A percentile compares a stretch with the other conserved stretches of the same genome.
Conservation (phyloP, 2,888 invertebrate genomes). For the Dorcus parallelipipedus region DNA sequence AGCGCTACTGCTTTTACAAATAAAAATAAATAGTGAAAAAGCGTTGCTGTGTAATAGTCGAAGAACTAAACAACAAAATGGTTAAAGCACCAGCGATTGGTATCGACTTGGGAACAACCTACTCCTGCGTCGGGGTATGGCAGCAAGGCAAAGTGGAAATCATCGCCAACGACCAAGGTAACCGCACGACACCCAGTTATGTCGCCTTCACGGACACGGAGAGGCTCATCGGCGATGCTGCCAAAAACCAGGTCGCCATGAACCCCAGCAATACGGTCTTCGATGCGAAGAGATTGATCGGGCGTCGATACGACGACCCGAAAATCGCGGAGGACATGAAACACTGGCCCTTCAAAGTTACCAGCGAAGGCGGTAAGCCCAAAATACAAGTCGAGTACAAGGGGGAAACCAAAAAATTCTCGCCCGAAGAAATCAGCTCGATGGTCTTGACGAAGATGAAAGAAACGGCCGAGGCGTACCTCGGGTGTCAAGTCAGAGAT, state of each 20-base stretch:
- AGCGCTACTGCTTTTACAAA: background rate
- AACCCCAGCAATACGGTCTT: conserved; percentile 73
- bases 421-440: conserved; percentile 69
- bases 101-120: conserved; percentile 84
- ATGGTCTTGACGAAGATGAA: conserved; percentile 61
- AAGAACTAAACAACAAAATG: conserved; percentile 34
- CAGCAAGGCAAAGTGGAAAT: conserved; percentile 81
- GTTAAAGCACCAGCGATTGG: conserved; percentile 62
- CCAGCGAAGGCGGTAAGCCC: conserved; percentile 59
- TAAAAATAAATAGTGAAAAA: background rate
- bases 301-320: conserved; percentile 65
- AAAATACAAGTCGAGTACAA: conserved; percentile 63
- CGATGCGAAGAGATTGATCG: conserved; percentile 60
- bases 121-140: conserved; percentile 80
- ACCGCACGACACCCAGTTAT: conserved; percentile 78
- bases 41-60: background rate
- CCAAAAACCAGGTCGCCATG: conserved; percentile 68
- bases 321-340: conserved; percentile 73
- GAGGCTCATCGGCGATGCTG: conserved; percentile 66
- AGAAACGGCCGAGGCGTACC: conserved; percentile 69
- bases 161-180: conserved; percentile 86
- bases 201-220: conserved; percentile 71
- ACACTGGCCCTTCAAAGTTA: conserved; percentile 73
- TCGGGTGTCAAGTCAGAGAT: conserved; percentile 64
- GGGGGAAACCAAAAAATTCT: conserved; percentile 61